These are phyloP conservation scores for Caprella mutica DNA, from an alignment of 2,888 invertebrate species.

Conservation along the genomic window DNA sequence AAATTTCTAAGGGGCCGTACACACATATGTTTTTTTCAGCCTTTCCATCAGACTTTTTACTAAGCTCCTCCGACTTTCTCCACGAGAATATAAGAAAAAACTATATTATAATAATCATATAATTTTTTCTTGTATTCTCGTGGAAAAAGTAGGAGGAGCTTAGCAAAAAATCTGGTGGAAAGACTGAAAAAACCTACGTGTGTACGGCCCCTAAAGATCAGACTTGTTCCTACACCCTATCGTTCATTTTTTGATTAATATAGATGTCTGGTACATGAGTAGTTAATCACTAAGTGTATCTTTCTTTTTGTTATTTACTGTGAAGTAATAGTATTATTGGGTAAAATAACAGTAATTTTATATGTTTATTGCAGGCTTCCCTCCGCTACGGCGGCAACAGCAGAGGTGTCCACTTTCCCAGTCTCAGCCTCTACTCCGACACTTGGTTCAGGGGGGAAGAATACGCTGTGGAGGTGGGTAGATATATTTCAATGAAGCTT, in stretches of 20 bases:
- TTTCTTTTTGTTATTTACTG: neutral
- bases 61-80: too few species aligned
- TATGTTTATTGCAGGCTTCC: neutral
- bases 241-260: too few species aligned
- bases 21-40: neutral
- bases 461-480: neutral
- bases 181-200: too few species aligned
- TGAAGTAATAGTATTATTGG: neutral
- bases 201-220: neutral
- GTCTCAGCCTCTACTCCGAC: neutral
- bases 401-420: neutral
- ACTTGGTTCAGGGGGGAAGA: conserved; percentile 1
- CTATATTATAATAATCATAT: too few species aligned
- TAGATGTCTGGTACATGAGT: too few species aligned
- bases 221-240: too few species aligned
- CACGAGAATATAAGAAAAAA: too few species aligned
- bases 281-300: neutral
- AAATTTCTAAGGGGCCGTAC: neutral
- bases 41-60: neutral
- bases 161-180: too few species aligned
- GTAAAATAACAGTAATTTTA: neutral
- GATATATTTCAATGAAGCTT: too few species aligned
- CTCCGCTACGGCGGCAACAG: conserved; percentile 4
- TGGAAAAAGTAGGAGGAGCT: too few species aligned
- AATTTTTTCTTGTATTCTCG: too few species aligned